Evolutionary conservation across 2,797 vertebrate species (phyloP).

Genomic region (Carcharodon carcharias): DNA sequence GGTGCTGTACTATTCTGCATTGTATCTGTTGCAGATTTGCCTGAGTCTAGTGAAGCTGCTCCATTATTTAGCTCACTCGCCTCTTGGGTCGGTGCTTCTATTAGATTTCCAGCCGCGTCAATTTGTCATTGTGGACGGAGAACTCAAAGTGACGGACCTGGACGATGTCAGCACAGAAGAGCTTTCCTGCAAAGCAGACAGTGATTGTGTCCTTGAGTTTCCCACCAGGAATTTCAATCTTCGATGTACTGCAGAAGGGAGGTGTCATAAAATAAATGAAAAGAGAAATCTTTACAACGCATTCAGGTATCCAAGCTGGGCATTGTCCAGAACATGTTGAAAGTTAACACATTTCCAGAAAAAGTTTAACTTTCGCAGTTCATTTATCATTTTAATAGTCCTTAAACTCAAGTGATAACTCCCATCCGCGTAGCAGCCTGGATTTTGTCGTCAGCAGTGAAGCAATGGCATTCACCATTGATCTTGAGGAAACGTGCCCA

Average conservation of each 20-base stretch:
- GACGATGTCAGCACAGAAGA: conserved; percentile 73
- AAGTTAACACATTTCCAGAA: not conserved
- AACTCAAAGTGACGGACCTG: conserved; percentile 81
- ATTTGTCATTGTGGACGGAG: conserved; percentile 78
- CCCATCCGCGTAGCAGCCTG: not conserved
- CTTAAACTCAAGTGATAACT: not conserved
- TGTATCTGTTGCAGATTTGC: conserved; percentile 69
- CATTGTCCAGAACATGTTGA: not conserved
- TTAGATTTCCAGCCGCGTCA: conserved; percentile 88
- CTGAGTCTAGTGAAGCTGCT: conserved; percentile 75
- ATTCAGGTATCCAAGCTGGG: conserved; percentile 63
- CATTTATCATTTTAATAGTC: not conserved
- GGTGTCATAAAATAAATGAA: conserved; percentile 73
- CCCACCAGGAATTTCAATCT: conserved; percentile 71
- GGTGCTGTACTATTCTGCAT: conserved; percentile 43
- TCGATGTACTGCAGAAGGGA: conserved; percentile 57
- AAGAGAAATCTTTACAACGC: conserved; percentile 88
- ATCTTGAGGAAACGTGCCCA: too few species aligned
- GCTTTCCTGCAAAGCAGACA: conserved; percentile 57
- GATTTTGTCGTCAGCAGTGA: not conserved
- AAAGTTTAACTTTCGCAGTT: not conserved
- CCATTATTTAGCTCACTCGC: conserved; percentile 76
- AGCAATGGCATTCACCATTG: too few species aligned
- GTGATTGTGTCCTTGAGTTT: conserved; percentile 72
- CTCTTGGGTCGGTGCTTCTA: conserved; percentile 77